Evolutionary conservation across 1,140 invertebrate species (phyloP).

Genomic region (Scaptomyza graminum): DNA sequence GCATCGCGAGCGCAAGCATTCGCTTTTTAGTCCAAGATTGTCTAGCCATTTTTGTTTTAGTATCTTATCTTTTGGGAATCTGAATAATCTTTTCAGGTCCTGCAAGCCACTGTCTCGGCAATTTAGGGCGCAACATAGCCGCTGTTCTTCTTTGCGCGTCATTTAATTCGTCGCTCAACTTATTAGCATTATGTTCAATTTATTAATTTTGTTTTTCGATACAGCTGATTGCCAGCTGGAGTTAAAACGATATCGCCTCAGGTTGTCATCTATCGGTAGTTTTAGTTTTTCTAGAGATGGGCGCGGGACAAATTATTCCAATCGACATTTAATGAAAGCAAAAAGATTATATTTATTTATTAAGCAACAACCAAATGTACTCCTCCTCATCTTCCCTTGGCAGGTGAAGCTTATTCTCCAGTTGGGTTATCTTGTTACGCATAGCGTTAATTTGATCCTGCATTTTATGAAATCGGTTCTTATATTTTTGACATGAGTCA

Average conservation of each 20-base stretch:
- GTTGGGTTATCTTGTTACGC: not conserved
- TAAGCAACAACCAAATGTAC: slow-evolving; percentile 18
- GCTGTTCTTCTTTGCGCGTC: not conserved
- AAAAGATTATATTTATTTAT: slow-evolving; percentile 24
- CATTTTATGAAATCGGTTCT: not conserved
- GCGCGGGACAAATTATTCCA: too few relatives aligned
- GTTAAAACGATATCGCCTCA: not conserved
- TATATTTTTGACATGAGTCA: not conserved
- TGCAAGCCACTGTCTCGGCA: not conserved
- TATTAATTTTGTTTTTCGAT: not conserved
- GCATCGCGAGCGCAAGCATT: not conserved
- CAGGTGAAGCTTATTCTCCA: not conserved
- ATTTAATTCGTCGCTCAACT: slow-evolving; percentile 2
- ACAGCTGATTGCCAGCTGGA: slow-evolving; percentile 17
- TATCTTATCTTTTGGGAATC: not conserved
- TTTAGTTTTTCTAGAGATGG: too few relatives aligned
- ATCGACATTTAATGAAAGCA: slow-evolving; percentile 9
- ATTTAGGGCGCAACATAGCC: not conserved
- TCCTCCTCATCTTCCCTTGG: not conserved
- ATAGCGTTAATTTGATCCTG: slow-evolving; percentile 1
- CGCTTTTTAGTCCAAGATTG: not conserved
- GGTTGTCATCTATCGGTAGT: too few relatives aligned
- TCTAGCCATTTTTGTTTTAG: slow-evolving; percentile 12
- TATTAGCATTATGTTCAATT: slow-evolving; percentile 2
- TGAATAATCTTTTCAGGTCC: not conserved